These are phyloP conservation scores for Taxidea taxus DNA, from an alignment of 2,113 vertebrate genomes.

Conservation along the genomic window DNA sequence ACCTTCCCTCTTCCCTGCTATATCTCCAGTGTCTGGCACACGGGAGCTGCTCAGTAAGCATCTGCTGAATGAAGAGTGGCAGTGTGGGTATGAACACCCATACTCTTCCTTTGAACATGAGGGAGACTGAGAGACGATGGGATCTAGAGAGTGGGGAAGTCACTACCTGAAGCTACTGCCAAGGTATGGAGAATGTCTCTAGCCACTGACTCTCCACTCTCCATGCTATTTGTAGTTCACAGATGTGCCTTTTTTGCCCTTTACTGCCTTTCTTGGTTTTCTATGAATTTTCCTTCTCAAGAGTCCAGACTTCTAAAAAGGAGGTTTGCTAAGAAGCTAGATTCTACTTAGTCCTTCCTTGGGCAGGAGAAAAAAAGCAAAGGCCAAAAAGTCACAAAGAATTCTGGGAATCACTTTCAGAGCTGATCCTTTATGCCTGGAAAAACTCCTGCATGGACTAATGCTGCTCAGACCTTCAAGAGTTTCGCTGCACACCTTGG, in stretches of 20 bases:
- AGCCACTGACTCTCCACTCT: neutral
- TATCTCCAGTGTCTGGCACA: neutral
- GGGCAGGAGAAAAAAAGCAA: neutral
- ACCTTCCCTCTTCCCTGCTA: neutral
- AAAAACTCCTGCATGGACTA: neutral
- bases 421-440: neutral
- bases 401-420: neutral
- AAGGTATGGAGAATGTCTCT: neutral
- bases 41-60: neutral
- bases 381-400: constrained; percentile 21
- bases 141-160: neutral
- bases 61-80: neutral
- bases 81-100: neutral
- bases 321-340: neutral
- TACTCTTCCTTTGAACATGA: neutral
- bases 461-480: neutral
- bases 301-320: neutral
- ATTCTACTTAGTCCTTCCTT: neutral
- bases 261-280: neutral
- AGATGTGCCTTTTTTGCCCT: neutral
- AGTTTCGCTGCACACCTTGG: neutral
- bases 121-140: neutral
- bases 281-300: constrained; percentile 12
- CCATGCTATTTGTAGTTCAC: neutral
- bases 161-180: neutral